Conservation (phyloP, 2,113 vertebrate species). For the Ramphastos sulfuratus region DNA sequence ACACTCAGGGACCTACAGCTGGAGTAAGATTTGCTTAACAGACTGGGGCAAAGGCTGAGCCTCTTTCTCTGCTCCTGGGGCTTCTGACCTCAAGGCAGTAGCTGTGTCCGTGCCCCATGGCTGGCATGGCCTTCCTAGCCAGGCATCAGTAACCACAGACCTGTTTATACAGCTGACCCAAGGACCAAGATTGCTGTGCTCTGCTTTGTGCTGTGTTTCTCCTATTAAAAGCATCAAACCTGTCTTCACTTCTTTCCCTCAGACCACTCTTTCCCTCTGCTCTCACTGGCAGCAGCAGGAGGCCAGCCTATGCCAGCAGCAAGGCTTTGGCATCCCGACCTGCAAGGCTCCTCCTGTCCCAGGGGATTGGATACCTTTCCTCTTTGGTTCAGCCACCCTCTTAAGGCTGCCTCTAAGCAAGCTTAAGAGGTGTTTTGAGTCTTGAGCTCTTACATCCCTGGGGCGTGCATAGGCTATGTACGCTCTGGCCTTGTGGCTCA, state of each 20-base stretch:
- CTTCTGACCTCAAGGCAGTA: background rate
- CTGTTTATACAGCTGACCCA: background rate
- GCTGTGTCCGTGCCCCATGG: background rate
- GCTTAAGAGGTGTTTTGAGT: background rate
- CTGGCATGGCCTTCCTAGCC: background rate
- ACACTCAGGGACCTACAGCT: background rate
- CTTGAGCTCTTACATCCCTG: background rate
- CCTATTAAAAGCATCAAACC: slow-evolving; percentile 6
- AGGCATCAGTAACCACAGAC: background rate
- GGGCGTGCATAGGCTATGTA: background rate
- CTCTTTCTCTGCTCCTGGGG: background rate
- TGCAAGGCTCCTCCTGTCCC: background rate
- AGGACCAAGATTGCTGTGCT: background rate
- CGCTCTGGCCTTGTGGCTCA: background rate
- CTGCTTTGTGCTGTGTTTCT: background rate
- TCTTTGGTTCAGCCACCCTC: background rate
- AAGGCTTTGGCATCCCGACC: background rate
- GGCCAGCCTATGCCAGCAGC: background rate
- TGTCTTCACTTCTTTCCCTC: background rate
- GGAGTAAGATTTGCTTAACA: background rate
- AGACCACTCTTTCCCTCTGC: background rate
- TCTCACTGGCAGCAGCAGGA: background rate
- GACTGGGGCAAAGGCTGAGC: background rate
- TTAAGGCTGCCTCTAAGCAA: background rate
- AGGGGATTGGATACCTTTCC: background rate